Evolutionary conservation across 2,888 invertebrate species (phyloP).

Genomic region (Crossocerus cetratus): DNA sequence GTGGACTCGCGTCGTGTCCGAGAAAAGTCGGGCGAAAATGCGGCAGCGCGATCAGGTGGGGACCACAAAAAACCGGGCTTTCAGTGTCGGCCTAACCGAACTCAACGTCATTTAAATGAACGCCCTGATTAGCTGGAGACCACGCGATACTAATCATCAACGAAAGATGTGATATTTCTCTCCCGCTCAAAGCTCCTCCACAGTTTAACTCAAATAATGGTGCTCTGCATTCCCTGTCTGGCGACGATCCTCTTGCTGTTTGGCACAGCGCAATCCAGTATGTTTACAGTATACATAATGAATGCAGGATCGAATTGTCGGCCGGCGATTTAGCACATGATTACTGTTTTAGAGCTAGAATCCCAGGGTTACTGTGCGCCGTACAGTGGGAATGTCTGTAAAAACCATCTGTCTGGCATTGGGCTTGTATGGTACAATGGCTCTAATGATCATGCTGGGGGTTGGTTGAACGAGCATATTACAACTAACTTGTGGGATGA

Average conservation of each 20-base stretch:
- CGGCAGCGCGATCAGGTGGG: conserved; percentile 20
- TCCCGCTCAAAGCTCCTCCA: conserved; percentile 19
- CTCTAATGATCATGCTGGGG: conserved; percentile 82
- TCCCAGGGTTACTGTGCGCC: conserved; percentile 87
- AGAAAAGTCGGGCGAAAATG: conserved; percentile 24
- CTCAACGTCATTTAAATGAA: conserved; percentile 36
- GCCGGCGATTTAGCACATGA: background rate
- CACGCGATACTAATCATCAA: conserved; percentile 18
- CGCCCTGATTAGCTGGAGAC: conserved; percentile 1
- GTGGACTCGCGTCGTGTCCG: conserved; percentile 24
- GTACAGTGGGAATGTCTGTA: conserved; percentile 91
- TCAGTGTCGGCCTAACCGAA: conserved; percentile 17
- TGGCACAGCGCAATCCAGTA: conserved; percentile 52
- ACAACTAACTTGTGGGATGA: conserved; percentile 91
- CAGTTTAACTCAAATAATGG: conserved; percentile 54
- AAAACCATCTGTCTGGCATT: conserved; percentile 82
- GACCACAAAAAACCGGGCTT: conserved; percentile 22
- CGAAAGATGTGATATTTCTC: conserved; percentile 51
- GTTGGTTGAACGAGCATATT: conserved; percentile 91
- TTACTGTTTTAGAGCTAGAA: conserved; percentile 45
- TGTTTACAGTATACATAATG: conserved; percentile 24
- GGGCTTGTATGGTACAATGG: conserved; percentile 87
- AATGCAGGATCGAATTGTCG: background rate
- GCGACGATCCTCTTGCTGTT: conserved; percentile 52
- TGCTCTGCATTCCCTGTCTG: conserved; percentile 54